phyloP scores from a whole-genome alignment of 2,113 vertebrate genomes.

The Guaruba guarouba region DNA sequence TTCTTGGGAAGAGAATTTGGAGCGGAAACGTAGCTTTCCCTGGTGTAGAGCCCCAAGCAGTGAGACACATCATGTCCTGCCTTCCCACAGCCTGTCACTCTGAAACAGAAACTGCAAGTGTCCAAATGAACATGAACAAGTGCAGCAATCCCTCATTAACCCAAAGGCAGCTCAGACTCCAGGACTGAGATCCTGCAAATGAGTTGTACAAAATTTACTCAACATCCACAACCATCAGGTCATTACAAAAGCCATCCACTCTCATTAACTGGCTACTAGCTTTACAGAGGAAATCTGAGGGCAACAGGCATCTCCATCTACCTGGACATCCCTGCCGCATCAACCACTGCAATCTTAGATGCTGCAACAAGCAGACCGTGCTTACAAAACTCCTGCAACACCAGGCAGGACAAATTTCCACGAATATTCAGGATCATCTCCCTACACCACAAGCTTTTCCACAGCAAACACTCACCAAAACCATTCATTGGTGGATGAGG shows the following conservation, averaged over 20 bases:
- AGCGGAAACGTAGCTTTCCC: background rate
- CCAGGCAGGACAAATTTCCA: background rate
- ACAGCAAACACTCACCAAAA: background rate
- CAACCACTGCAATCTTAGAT: background rate
- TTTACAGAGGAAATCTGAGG: background rate
- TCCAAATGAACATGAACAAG: background rate
- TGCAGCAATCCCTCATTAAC: background rate
- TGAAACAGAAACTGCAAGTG: background rate
- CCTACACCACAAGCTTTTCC: background rate
- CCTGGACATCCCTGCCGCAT: background rate
- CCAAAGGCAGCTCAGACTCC: background rate
- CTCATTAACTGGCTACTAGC: background rate
- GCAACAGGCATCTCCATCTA: background rate
- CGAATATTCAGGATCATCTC: background rate
- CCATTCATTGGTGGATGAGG: background rate
- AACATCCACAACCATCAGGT: background rate
- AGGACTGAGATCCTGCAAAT: background rate
- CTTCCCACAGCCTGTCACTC: background rate
- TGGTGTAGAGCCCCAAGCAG: background rate
- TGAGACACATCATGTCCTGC: background rate
- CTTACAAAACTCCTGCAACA: background rate
- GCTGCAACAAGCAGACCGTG: background rate
- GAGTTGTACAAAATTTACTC: background rate
- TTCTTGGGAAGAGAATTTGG: background rate
- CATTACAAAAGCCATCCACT: background rate